Evolutionary conservation across 2,797 vertebrate species (phyloP), one percentile per base, ranked within the genome.

Genomic region (Salarias fasciatus): DNA sequence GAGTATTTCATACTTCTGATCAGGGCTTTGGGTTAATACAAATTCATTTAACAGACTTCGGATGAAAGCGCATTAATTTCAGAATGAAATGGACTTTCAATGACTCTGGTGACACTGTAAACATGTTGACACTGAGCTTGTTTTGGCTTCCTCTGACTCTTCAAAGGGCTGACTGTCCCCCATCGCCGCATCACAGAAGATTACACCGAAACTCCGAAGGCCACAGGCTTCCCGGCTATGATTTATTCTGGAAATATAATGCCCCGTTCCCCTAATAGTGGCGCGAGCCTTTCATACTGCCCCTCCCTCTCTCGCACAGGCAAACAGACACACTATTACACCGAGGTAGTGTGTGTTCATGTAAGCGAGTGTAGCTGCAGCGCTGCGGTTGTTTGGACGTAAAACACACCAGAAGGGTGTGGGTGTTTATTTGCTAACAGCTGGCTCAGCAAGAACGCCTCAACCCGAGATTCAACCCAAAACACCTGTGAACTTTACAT

Each of bases 341-440:
- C 24, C 64, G 10, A 38, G 8, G 14, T 40, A 37, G 37, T 30
- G 2, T 45, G 30, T 62, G 60, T 54, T 69, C 67, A 81, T 45
- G 11, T 69, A 73, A 71, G 59, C 48, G 53, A 42, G 42, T 63
- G 48, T 41, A 15, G 52, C 47, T 54, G 41, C 28, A 45, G 59
- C 58, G 30, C 62, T 72, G 69, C 63, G 64, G 46, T 69, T 91
- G 88, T 90, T 91, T 89, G 75, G 57, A 81, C 64, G 68, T 77
- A 47, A 89, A 90, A 90, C 84, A 89, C 38, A 69, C 49, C 38
- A 53, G 52, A 79, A 41, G 70, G 75, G 61, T 48, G 72, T 49
- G 46, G 48, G 51, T 90, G 88, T 91, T 92, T 91, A 87, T 88
- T 67, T 86, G 76, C 72, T 67, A 87, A 90, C 86, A 88, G 77